Evolutionary conservation across 2,888 invertebrate species (phyloP).

Genomic region (Tipula helvola): DNA sequence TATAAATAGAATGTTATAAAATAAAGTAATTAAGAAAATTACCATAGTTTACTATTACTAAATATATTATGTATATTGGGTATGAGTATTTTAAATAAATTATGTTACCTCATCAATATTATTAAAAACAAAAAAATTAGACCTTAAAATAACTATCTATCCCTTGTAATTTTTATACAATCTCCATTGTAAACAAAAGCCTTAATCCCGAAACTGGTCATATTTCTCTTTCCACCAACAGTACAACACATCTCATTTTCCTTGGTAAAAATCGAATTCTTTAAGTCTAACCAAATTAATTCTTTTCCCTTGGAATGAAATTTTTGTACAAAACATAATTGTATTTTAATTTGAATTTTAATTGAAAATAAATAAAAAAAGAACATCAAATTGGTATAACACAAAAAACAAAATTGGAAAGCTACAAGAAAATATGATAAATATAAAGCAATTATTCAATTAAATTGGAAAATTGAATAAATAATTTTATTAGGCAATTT

Average conservation of each 20-base stretch:
- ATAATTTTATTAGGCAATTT: background rate
- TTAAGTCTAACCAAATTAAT: background rate
- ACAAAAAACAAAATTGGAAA: background rate
- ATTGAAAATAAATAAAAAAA: background rate
- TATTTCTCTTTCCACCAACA: background rate
- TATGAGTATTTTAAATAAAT: background rate
- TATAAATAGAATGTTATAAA: background rate
- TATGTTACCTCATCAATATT: background rate
- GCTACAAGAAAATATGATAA: background rate
- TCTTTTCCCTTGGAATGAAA: background rate
- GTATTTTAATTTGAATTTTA: background rate
- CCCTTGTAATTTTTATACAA: background rate
- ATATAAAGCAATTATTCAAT: background rate
- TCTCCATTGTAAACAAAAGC: background rate
- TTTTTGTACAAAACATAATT: background rate
- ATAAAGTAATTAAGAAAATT: background rate
- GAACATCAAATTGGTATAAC: background rate
- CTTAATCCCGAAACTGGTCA: background rate
- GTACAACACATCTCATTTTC: background rate
- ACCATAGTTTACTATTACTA: background rate
- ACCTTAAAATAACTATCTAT: background rate
- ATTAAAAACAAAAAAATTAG: background rate
- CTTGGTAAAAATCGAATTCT: background rate
- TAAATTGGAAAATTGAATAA: background rate
- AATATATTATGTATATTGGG: background rate